A percentile compares a stretch with the other conserved stretches of the same genome.
These are phyloP conservation scores for Donacobius atricapilla DNA, from an alignment of 2,113 vertebrate species.

Conservation along the genomic window DNA sequence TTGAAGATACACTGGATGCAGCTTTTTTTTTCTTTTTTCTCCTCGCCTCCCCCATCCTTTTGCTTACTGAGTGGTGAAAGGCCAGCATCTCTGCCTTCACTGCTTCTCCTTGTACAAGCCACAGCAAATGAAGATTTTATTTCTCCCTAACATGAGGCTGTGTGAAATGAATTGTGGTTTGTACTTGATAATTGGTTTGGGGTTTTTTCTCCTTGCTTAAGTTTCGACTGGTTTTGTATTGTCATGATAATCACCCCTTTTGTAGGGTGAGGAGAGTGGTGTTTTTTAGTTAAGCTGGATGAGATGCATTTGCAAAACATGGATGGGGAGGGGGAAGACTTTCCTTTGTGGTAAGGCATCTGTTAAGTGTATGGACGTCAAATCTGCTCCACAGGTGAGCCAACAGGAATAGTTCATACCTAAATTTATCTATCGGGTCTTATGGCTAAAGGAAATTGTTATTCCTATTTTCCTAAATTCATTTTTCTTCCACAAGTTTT, in stretches of 20 bases:
- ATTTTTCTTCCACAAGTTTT: background rate
- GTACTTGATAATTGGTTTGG: background rate
- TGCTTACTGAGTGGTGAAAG: constrained; percentile 24
- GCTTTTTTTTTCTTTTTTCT: background rate
- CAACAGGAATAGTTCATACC: background rate
- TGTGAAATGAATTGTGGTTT: background rate
- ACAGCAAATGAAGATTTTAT: background rate
- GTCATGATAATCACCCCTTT: background rate
- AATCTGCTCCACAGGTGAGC: background rate
- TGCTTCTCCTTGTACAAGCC: background rate
- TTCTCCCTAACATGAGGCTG: background rate
- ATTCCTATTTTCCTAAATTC: background rate
- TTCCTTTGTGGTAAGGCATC: background rate
- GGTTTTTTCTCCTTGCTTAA: background rate
- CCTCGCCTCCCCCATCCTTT: background rate
- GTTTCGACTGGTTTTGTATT: background rate
- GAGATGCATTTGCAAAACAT: background rate
- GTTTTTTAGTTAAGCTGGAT: background rate
- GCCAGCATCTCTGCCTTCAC: background rate
- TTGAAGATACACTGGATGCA: constrained; percentile 18
- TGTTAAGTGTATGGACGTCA: background rate
- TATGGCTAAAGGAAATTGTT: background rate
- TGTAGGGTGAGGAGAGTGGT: background rate
- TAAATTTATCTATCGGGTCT: background rate
- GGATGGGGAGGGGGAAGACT: background rate